Percentiles rank a stretch among this genome's conserved stretches.
These are phyloP conservation scores for Amblyopsis hoosieri DNA, from an alignment of 2,797 vertebrate genomes.

Conservation along the genomic window DNA sequence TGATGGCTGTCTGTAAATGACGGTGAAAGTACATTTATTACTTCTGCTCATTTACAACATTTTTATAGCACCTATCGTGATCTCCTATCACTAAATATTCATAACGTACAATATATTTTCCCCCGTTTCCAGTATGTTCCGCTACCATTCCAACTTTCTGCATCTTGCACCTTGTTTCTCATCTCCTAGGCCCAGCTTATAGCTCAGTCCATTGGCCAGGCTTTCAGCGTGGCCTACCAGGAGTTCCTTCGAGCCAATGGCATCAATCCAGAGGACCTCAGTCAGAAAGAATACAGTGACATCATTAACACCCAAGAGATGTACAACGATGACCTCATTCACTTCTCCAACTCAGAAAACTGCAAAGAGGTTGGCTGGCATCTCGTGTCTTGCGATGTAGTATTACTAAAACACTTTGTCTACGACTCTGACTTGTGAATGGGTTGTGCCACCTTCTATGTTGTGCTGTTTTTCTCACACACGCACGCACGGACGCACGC, in stretches of 20 bases:
- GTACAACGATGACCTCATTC: constrained; percentile 99
- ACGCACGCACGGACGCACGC: too few species aligned
- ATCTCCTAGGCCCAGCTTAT: constrained; percentile 92
- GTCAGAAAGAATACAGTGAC: constrained; percentile 99
- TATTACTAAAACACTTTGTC: neutral
- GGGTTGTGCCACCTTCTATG: too few species aligned
- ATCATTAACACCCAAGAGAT: constrained; percentile 99
- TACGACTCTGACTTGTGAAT: too few species aligned
- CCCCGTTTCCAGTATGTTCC: too few species aligned
- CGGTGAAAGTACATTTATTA: too few species aligned
- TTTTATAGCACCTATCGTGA: too few species aligned
- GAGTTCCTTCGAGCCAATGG: constrained; percentile 98
- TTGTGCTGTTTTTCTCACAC: too few species aligned
- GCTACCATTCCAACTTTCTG: too few species aligned
- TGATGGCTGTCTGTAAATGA: too few species aligned
- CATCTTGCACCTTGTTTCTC: neutral
- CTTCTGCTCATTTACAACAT: too few species aligned
- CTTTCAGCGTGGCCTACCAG: constrained; percentile 98
- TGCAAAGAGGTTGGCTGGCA: constrained; percentile 91
- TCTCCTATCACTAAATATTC: too few species aligned
- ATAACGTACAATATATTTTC: too few species aligned
- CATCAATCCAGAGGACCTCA: constrained; percentile 98
- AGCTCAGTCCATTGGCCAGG: constrained; percentile 98
- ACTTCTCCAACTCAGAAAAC: constrained; percentile 99
- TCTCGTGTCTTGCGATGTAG: neutral